Evolutionary conservation across 2,888 invertebrate species (phyloP).

Genomic region (Alitta virens): DNA sequence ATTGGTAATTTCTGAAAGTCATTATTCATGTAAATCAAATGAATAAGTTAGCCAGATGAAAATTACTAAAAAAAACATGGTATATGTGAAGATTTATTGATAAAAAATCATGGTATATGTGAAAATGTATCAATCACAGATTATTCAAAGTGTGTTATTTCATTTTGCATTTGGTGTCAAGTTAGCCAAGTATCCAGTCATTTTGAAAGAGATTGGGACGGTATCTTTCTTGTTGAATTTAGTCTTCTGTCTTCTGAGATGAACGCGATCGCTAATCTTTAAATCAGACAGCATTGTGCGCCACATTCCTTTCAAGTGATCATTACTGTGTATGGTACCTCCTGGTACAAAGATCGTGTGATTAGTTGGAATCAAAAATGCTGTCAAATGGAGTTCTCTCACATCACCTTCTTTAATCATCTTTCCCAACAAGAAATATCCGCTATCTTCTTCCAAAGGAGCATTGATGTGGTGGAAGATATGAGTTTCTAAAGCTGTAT

Average conservation of each 20-base stretch:
- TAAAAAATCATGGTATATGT: too few species aligned
- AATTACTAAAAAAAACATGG: too few species aligned
- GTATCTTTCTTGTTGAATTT: background rate
- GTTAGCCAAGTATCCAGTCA: too few species aligned
- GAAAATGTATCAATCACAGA: too few species aligned
- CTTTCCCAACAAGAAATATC: slow-evolving; percentile 30
- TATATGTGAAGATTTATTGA: too few species aligned
- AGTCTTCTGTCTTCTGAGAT: slow-evolving; percentile 5
- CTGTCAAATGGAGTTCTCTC: slow-evolving; percentile 5
- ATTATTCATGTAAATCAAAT: too few species aligned
- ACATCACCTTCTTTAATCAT: background rate
- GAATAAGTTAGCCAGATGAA: too few species aligned
- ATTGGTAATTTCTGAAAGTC: too few species aligned
- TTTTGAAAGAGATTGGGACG: background rate
- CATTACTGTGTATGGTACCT: slow-evolving; percentile 11
- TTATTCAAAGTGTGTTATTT: too few species aligned
- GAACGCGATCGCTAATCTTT: slow-evolving; percentile 30
- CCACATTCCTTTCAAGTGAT: slow-evolving; percentile 31
- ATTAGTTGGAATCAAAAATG: slow-evolving; percentile 20
- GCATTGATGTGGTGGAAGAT: slow-evolving; percentile 33
- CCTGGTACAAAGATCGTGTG: slow-evolving; percentile 23
- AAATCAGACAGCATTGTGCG: slow-evolving; percentile 33
- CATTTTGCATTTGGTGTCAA: too few species aligned
- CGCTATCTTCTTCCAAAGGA: slow-evolving; percentile 29
- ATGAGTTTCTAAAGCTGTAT: slow-evolving; percentile 31